Conservation (phyloP, 2,888 invertebrate species). For the Xanthia icteritia region DNA sequence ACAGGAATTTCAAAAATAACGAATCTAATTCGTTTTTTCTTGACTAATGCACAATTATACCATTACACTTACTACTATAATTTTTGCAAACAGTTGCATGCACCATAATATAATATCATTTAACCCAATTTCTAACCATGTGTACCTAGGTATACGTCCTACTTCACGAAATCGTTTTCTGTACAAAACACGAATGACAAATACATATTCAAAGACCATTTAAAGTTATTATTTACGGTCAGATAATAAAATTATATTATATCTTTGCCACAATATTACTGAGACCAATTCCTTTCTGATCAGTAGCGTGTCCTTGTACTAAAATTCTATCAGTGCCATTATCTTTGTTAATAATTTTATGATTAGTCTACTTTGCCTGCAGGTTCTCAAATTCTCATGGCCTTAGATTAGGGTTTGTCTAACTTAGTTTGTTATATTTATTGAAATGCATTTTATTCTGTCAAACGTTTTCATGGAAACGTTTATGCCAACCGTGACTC, state of each 20-base stretch:
- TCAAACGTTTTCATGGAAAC: not conserved
- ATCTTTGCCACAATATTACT: constrained; percentile 22
- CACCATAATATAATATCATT: not conserved
- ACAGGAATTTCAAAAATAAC: not conserved
- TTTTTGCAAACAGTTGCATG: not conserved
- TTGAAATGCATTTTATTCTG: constrained; percentile 14
- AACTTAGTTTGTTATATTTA: constrained; percentile 12
- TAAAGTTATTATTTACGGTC: constrained; percentile 20
- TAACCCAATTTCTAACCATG: not conserved
- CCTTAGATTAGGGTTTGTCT: constrained; percentile 12
- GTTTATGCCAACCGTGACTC: not conserved
- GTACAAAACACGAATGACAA: constrained; percentile 1
- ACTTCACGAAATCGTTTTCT: not conserved
- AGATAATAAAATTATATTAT: constrained; percentile 30
- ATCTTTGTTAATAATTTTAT: constrained; percentile 54
- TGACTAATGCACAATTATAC: too few relatives aligned
- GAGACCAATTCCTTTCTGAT: constrained; percentile 43
- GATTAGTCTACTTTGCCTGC: constrained; percentile 42
- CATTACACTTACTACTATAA: not conserved
- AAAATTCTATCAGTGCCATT: constrained; percentile 46
- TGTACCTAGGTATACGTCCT: too few relatives aligned
- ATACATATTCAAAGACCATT: constrained; percentile 24
- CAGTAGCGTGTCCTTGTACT: constrained; percentile 54
- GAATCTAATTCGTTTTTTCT: not conserved
- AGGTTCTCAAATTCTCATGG: constrained; percentile 53